Evolutionary conservation across 1,140 invertebrate species (phyloP), one percentile per base, ranked within the genome.

Genomic region (Drosophila persimilis): DNA sequence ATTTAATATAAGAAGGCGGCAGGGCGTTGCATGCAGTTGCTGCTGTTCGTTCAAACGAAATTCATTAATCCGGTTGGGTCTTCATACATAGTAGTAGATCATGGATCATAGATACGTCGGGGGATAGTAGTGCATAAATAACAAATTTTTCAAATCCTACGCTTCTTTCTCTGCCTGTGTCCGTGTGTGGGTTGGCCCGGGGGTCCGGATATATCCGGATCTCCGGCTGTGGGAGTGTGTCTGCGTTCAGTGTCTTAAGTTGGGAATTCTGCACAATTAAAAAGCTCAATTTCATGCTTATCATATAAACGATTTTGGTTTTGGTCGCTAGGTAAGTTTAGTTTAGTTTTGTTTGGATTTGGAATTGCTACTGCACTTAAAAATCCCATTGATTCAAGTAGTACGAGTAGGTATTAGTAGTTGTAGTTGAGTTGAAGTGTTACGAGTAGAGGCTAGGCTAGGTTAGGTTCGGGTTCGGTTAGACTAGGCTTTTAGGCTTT

Each of bases 281-380:
- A 84, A 85, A 86, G 81, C 83, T 86, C 83, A 81, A 81, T 71
- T 88, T 72, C 45, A 63, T 70, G 81, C 80, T 85, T 85, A 84
- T 66, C 66, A 77, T 76, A 74, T 81, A 86, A 86, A 86, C 69
- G 69, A 73, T 76, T 80, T 75, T 59, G 61, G 61, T 72, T 55
- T 73, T 73, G 71, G 52, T 71, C 58, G 67, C 73, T 85, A 80
- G 73, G 73, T 85, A 74, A 79, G 79, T 77, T 81, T 77, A 46
- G 53, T 74, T 74, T 50, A 41, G 31, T 64, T 65, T 53, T 24
- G 35, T 60, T 39, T 31, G 31, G 8, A 9, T 31, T 39, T 39
- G 35, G 35, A 39, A 39, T 65, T 57, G 72, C 35, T 43, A 61
- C 74, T 76, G 71, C 63, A 67, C 57, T 62, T 59, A 72, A 71